A percentile compares a stretch with the other conserved stretches of the same genome.
Evolutionary conservation across 2,113 vertebrate genomes (phyloP).

Genomic region (Heloderma charlesbogerti): DNA sequence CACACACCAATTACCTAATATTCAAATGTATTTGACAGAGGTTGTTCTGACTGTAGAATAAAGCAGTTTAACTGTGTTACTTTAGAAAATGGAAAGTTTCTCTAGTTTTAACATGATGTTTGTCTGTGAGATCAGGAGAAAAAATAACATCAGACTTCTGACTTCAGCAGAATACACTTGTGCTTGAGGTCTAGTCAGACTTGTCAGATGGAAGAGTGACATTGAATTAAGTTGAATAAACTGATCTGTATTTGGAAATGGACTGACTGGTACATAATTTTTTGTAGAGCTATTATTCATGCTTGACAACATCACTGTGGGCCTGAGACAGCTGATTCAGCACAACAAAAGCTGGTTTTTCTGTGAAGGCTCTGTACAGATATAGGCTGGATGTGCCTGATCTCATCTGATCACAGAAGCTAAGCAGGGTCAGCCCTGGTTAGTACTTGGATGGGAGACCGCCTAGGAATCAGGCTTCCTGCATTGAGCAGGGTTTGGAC

Average conservation of each 20-base stretch:
- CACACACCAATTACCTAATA: slow-evolving; percentile 63
- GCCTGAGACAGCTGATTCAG: background rate
- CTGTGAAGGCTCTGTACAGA: no score
- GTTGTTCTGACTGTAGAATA: slow-evolving; percentile 50
- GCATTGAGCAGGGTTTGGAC: no score
- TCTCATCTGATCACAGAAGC: no score
- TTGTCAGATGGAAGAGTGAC: slow-evolving; percentile 23
- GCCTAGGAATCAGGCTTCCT: no score
- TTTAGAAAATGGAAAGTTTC: slow-evolving; percentile 54
- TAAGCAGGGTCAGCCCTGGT: no score
- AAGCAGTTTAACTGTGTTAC: slow-evolving; percentile 42
- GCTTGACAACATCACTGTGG: background rate
- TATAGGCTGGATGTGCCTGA: no score
- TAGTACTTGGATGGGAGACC: no score
- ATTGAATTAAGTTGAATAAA: slow-evolving; percentile 31
- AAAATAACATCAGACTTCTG: slow-evolving; percentile 41
- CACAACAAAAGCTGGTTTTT: background rate
- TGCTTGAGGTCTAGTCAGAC: slow-evolving; percentile 12
- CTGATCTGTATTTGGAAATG: slow-evolving; percentile 20
- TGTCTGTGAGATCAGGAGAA: background rate
- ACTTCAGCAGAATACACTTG: slow-evolving; percentile 43
- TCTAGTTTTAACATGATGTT: slow-evolving; percentile 48
- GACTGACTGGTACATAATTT: background rate
- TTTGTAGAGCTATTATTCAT: slow-evolving; percentile 27
- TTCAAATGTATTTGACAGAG: slow-evolving; percentile 57